Percentiles rank a stretch among this genome's conserved stretches.
Evolutionary conservation across 2,113 vertebrate species (phyloP).

Genomic region (Piaya cayana): DNA sequence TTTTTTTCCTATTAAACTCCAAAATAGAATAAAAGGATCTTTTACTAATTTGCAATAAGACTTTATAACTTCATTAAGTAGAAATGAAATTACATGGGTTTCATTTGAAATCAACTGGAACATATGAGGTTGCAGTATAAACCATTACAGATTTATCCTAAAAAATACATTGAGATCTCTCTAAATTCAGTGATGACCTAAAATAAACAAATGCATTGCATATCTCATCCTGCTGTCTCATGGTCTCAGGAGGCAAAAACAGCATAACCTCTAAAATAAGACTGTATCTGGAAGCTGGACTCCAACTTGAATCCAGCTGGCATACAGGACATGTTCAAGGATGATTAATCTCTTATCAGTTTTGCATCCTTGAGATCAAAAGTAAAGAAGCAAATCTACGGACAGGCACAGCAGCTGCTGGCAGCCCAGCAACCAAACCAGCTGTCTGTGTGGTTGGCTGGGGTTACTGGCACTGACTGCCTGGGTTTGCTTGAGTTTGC

Average conservation of each 20-base stretch:
- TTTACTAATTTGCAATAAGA: not conserved
- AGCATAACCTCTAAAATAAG: not conserved
- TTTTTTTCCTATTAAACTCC: not conserved
- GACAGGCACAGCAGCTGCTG: not conserved
- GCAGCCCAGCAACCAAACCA: too few relatives aligned
- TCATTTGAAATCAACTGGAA: not conserved
- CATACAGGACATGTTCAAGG: rapidly evolving
- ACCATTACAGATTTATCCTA: not conserved
- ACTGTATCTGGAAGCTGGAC: not conserved
- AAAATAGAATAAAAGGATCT: not conserved
- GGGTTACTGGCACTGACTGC: not conserved
- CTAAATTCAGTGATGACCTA: not conserved
- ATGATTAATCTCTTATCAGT: not conserved
- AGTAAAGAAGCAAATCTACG: not conserved
- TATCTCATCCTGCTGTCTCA: not conserved
- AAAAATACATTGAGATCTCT: not conserved
- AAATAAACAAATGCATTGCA: not conserved
- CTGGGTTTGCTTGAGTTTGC: not conserved
- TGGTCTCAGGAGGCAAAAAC: not conserved
- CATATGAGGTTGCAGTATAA: not conserved
- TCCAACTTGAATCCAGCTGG: rapidly evolving
- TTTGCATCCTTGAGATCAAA: not conserved
- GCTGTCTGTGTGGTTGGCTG: rapidly evolving
- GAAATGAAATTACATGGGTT: not conserved
- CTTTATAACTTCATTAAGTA: not conserved